Base-by-base conservation (phyloP, 2,888 invertebrate genomes). In the Unio pictorum region DNA sequence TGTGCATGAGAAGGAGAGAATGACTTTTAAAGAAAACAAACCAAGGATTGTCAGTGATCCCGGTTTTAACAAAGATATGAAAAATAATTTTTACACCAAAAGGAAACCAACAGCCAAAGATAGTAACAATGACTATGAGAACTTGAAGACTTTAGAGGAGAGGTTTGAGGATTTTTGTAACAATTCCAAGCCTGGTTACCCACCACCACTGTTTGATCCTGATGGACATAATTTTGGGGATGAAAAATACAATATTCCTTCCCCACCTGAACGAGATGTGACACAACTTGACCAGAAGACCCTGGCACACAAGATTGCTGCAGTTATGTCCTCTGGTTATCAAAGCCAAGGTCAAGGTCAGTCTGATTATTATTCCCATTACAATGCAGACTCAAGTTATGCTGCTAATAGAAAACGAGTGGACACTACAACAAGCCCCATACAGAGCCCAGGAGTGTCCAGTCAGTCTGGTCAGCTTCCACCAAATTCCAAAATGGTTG, bases 231-330 rank as follows among this genome's bases (percentile, higher is more conserved):
- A 85, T 58, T 80, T 78, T 68, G 93, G 93, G 66, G 93, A 93
- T 83, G 89, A 90, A 78, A 93, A 94, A 82, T 94, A 94, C 89
- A 92, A 92, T 84, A 93, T 93, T 70, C 93, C 94, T 57, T 94
- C 94, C 30, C 94, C 94, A 23, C 94, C 94, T 1, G 94, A 94
- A 89, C 89, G 94, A 72, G 94, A 94, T 20, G 71, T 81, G 26
- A 80, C 81, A 60, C 76, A 75, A 66, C 70, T 83, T 28, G 80
- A 82, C 45, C 71, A 76, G 57, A 79, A 78, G 61, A 72, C 75
- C n/a, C 66, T 82, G 26, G 80, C 78, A 17, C 73, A 81, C 63
- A 80, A 80, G 69, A 76, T 76, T 28, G 77, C 78, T 18, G 74
- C 73, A 28, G 77, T 80, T 67, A 74, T 78, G 55, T 71, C 73